Conservation (phyloP, 2,797 vertebrate species). For the Tangara arthus region DNA sequence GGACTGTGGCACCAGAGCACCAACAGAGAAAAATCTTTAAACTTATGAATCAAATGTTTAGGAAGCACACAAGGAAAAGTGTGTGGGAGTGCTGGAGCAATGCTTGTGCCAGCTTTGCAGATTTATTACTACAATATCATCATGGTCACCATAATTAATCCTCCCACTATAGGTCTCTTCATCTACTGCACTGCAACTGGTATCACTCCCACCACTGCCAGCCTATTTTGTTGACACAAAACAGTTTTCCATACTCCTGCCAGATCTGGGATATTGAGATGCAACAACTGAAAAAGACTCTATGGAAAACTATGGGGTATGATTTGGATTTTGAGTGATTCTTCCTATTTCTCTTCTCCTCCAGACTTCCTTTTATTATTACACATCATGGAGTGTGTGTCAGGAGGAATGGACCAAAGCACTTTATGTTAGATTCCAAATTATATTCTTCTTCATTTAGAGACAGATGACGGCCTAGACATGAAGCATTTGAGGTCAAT, state of each 20-base stretch:
- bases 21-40: not conserved
- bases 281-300: not conserved
- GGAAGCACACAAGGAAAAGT: not conserved
- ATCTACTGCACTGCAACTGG: not conserved
- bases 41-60: not conserved
- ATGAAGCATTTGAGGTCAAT: not conserved
- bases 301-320: not conserved
- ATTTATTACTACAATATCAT: conserved; percentile 51
- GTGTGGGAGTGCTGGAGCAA: conserved; percentile 13
- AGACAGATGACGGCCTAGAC: not conserved
- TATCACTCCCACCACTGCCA: conserved; percentile 7
- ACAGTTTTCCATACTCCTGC: not conserved
- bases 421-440: not conserved
- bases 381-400: not conserved
- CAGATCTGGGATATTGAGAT: not conserved
- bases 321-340: not conserved
- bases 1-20: not conserved
- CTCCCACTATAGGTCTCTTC: conserved; percentile 27
- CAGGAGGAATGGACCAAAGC: not conserved
- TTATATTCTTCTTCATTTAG: conserved; percentile 32
- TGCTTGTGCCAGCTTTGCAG: conserved; percentile 20
- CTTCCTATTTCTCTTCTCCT: not conserved
- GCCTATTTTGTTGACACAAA: not conserved
- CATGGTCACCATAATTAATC: conserved; percentile 38
- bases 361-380: not conserved